Conservation (phyloP, 2,797 vertebrate species). For the Oreortyx pictus region DNA sequence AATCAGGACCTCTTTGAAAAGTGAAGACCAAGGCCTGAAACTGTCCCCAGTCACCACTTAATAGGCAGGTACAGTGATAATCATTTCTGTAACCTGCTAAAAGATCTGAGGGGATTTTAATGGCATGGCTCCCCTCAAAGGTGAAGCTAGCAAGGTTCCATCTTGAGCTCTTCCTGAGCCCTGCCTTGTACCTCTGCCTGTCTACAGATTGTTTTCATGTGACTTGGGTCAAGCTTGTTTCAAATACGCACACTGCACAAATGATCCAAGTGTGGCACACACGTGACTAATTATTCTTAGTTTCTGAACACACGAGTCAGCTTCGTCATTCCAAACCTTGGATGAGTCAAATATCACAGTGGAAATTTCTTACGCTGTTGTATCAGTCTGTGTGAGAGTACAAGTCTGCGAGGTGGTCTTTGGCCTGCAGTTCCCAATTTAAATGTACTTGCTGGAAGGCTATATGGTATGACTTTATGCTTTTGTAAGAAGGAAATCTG, state of each 20-base stretch:
- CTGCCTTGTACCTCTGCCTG: background rate
- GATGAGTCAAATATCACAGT: background rate
- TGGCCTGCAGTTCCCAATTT: background rate
- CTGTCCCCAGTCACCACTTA: background rate
- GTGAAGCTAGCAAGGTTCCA: background rate
- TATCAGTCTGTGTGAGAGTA: background rate
- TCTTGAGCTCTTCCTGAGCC: background rate
- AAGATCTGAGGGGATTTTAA: background rate
- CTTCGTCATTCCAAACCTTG: background rate
- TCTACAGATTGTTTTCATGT: background rate
- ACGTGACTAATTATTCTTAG: background rate
- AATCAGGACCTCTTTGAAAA: background rate
- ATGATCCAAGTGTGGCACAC: background rate
- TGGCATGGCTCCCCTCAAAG: background rate
- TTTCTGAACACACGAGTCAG: background rate
- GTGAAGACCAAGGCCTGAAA: background rate
- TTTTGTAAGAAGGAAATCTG: background rate
- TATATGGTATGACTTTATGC: background rate
- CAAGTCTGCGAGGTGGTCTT: background rate
- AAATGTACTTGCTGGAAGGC: background rate
- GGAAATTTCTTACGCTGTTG: background rate
- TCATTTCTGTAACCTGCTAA: background rate
- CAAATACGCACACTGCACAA: background rate
- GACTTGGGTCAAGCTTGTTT: background rate
- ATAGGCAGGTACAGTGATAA: background rate